Percentiles rank a stretch among this genome's conserved stretches.
phyloP scores from a whole-genome alignment of 1,140 invertebrate genomes.

The Tetragonula clypearis region DNA sequence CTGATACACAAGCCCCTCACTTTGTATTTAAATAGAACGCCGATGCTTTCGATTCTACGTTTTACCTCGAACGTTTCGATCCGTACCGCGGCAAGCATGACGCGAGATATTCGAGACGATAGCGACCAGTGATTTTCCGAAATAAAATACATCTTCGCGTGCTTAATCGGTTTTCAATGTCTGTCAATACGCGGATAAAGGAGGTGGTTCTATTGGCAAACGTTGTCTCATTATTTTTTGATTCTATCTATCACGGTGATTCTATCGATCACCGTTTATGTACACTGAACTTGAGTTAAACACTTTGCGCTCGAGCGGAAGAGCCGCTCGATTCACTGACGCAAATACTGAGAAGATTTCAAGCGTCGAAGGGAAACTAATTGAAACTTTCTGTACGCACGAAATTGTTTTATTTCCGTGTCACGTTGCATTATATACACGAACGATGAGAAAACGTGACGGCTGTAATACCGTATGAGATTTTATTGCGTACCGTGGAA shows the following conservation, averaged over 20 bases:
- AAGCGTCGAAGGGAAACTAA: not conserved
- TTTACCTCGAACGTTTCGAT: not conserved
- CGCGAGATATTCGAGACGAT: not conserved
- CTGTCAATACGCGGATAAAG: not conserved
- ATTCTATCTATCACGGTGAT: not conserved
- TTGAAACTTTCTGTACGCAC: not conserved
- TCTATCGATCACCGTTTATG: not conserved
- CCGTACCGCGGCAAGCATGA: not conserved
- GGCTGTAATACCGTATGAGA: not conserved
- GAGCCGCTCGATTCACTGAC: not conserved
- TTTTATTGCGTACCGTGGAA: conserved; percentile 1
- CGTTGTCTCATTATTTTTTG: not conserved
- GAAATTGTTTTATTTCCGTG: conserved; percentile 13
- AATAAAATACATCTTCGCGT: not conserved
- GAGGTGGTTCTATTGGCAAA: not conserved
- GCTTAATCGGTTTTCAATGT: conserved; percentile 29
- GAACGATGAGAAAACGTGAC: conserved; percentile 4
- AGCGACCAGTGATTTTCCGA: not conserved
- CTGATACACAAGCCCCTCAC: not conserved
- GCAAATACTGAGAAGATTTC: not conserved
- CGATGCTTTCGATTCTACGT: not conserved
- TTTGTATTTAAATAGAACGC: not conserved
- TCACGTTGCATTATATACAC: conserved; percentile 6
- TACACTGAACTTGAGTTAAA: conserved; percentile 15
- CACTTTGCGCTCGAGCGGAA: not conserved